Evolutionary conservation across 2,113 vertebrate species (phyloP).

Genomic region (Amia ocellicauda): DNA sequence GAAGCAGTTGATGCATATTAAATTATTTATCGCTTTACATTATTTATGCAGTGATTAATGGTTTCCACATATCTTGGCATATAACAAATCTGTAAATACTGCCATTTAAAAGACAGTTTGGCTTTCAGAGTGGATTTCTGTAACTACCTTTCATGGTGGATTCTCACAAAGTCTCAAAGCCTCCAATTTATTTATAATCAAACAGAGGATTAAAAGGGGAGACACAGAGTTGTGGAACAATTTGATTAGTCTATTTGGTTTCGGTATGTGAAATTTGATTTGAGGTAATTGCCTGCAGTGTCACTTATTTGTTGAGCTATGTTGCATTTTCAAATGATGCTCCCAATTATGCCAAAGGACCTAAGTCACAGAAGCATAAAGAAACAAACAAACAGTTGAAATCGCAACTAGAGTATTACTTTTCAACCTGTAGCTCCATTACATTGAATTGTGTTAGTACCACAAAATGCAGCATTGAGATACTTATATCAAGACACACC

Average conservation of each 20-base stretch:
- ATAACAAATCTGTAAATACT: conserved; percentile 54
- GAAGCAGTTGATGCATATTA: conserved; percentile 59
- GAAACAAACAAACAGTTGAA: conserved; percentile 22
- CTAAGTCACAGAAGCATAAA: neutral
- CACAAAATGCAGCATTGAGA: too few relatives aligned
- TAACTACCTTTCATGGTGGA: conserved; percentile 41
- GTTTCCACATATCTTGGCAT: conserved; percentile 62
- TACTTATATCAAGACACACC: too few relatives aligned
- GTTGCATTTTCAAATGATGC: conserved; percentile 31
- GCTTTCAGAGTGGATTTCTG: conserved; percentile 47
- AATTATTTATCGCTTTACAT: conserved; percentile 73
- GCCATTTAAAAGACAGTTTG: conserved; percentile 24
- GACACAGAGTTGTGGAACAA: conserved; percentile 33
- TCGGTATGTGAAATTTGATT: conserved; percentile 56
- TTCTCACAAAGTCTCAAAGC: conserved; percentile 54
- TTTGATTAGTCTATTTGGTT: conserved; percentile 61
- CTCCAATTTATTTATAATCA: conserved; percentile 67
- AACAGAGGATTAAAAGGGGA: conserved; percentile 58
- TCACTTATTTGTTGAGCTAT: conserved; percentile 42
- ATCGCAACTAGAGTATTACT: conserved; percentile 18
- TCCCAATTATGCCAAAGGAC: conserved; percentile 25
- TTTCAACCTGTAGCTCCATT: neutral
- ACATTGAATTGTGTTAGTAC: too few relatives aligned
- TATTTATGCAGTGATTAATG: conserved; percentile 74
- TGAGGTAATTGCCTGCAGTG: conserved; percentile 55